phyloP scores from a whole-genome alignment of 2,113 vertebrate species.

The Galbula dea region DNA sequence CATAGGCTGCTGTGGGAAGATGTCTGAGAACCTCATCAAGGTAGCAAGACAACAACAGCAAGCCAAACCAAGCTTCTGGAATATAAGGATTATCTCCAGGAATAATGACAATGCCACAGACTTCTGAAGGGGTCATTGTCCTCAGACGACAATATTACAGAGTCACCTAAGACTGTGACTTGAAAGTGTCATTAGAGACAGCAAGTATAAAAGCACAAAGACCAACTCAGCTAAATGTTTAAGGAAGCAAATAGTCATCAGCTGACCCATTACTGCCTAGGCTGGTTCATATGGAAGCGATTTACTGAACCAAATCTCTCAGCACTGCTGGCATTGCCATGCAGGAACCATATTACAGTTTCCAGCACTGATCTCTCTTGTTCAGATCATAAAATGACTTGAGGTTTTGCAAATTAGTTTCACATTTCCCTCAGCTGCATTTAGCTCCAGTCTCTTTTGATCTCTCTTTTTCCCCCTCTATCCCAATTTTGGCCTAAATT shows the following conservation, averaged over 20 bases:
- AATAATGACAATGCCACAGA: not conserved
- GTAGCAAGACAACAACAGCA: not conserved
- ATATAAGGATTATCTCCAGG: not conserved
- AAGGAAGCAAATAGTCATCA: not conserved
- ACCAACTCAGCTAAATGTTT: not conserved
- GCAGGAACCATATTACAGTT: not conserved
- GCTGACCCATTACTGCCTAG: not conserved
- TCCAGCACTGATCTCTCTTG: not conserved
- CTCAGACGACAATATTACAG: not conserved
- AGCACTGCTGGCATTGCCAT: not conserved
- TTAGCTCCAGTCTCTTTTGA: not conserved
- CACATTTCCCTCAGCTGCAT: not conserved
- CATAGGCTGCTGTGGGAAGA: not conserved
- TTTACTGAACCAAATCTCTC: not conserved
- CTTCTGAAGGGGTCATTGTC: not conserved
- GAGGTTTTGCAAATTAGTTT: not conserved
- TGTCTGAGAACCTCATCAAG: not conserved
- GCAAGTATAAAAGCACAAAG: not conserved
- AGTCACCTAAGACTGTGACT: not conserved
- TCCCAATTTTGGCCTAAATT: not conserved
- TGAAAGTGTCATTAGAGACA: not conserved
- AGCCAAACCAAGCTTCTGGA: not conserved
- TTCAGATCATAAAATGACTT: not conserved
- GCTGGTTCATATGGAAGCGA: not conserved
- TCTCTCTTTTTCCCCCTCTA: not conserved